Percentiles rank a stretch among this genome's conserved stretches.
Evolutionary conservation across 2,888 invertebrate genomes (phyloP).

Genomic region (Drosophila buzzatii): DNA sequence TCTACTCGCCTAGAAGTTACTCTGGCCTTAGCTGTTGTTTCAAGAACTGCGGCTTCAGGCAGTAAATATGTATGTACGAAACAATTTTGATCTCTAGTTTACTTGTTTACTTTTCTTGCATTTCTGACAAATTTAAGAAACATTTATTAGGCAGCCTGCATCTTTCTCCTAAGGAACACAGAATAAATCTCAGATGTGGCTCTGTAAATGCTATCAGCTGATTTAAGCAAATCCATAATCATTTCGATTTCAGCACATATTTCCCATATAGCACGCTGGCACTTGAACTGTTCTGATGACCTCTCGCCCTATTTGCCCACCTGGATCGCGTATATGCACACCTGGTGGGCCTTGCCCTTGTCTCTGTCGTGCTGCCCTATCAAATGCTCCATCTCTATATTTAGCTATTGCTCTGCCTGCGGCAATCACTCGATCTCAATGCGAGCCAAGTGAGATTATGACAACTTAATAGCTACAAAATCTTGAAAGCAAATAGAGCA

Average conservation of each 20-base stretch:
- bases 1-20: too few species aligned
- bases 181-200: neutral
- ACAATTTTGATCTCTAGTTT: too few species aligned
- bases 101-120: too few species aligned
- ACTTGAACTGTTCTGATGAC: slow-evolving; percentile 19
- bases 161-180: neutral
- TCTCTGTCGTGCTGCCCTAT: slow-evolving; percentile 7
- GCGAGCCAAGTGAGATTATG: slow-evolving; percentile 65
- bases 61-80: too few species aligned
- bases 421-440: slow-evolving; percentile 66
- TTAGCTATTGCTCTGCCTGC: slow-evolving; percentile 33
- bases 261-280: slow-evolving; percentile 10
- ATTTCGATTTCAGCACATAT: slow-evolving; percentile 15
- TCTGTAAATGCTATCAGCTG: slow-evolving; percentile 11
- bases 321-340: slow-evolving; percentile 47
- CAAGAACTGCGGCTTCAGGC: too few species aligned
- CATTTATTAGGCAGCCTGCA: neutral
- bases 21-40: too few species aligned
- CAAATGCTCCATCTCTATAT: slow-evolving; percentile 9
- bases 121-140: too few species aligned
- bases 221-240: neutral
- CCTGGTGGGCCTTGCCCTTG: slow-evolving; percentile 54
- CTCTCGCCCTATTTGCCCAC: slow-evolving; percentile 48
- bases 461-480: slow-evolving; percentile 76
- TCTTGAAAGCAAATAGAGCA: slow-evolving; percentile 72